Conservation (phyloP, 2,113 vertebrate genomes). For the Cryptomyrus ogoouensis region DNA sequence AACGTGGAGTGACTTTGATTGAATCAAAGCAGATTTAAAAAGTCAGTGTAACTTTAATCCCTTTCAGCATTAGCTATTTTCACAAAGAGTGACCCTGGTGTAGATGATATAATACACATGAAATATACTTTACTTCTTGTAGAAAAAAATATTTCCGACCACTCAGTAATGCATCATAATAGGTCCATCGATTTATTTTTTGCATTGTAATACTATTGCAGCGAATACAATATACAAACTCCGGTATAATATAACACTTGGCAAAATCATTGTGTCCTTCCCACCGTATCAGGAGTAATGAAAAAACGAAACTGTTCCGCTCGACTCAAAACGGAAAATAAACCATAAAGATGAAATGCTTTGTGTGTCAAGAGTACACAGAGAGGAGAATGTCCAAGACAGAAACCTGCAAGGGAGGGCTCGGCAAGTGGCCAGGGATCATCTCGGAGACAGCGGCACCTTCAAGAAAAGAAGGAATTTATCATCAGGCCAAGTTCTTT, state of each 20-base stretch:
- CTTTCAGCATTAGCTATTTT: neutral
- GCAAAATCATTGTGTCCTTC: neutral
- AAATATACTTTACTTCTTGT: neutral
- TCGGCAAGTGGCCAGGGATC: neutral
- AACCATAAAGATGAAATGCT: neutral
- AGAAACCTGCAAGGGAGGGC: neutral
- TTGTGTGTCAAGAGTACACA: neutral
- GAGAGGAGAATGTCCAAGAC: neutral
- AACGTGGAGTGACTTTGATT: conserved; percentile 20
- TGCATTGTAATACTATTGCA: neutral
- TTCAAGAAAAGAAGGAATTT: neutral
- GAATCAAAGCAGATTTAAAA: conserved; percentile 29
- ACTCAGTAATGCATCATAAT: neutral
- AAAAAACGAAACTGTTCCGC: neutral
- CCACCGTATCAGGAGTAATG: neutral
- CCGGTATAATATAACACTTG: neutral
- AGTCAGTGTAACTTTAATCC: conserved; percentile 5
- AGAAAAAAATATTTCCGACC: neutral
- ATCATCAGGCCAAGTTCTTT: neutral
- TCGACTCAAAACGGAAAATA: neutral
- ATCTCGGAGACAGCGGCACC: neutral
- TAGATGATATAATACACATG: conserved; percentile 13
- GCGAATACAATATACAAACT: neutral
- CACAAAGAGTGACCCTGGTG: conserved; percentile 9
- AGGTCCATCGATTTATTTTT: neutral